Conservation (phyloP, 2,113 vertebrate genomes). For the Tringa solitaria region DNA sequence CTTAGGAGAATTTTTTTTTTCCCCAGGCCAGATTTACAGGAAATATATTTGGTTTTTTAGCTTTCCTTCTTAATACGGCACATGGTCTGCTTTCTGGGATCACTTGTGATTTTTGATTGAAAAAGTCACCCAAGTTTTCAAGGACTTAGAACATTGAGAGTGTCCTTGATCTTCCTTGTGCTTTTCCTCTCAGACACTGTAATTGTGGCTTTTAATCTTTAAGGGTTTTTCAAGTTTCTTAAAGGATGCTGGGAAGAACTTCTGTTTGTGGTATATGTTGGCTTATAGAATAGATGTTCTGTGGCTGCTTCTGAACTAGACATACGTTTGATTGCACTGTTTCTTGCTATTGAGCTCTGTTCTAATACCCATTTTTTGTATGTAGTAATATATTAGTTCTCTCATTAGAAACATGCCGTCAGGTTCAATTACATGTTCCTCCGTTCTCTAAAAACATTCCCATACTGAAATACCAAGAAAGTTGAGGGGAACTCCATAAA, state of each 20-base stretch:
- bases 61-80: background rate
- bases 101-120: background rate
- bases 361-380: background rate
- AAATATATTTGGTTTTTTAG: background rate
- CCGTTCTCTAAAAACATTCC: background rate
- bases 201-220: background rate
- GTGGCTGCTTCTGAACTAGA: background rate
- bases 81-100: background rate
- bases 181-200: background rate
- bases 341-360: background rate
- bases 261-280: background rate
- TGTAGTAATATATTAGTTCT: background rate
- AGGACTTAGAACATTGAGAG: background rate
- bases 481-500: background rate
- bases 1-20: background rate
- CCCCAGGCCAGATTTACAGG: background rate
- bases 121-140: background rate
- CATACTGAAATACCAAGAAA: background rate
- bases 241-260: background rate
- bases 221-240: background rate
- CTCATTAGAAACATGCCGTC: background rate
- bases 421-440: background rate
- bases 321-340: background rate
- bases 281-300: background rate
- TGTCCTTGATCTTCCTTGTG: background rate